Conservation (phyloP, 2,113 vertebrate species). For the Pachyramphus minor region DNA sequence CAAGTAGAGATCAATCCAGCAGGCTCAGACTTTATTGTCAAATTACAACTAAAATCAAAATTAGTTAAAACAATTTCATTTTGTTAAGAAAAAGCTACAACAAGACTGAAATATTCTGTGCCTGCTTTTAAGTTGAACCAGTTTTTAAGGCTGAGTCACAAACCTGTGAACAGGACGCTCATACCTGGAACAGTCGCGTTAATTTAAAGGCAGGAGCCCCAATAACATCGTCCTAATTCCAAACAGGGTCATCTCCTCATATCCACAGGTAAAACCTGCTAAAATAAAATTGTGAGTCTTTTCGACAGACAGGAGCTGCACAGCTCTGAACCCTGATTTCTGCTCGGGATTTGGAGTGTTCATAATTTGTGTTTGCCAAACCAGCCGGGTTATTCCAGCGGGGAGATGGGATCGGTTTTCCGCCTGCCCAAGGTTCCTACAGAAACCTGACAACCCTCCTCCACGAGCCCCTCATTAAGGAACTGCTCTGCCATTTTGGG, state of each 20-base stretch:
- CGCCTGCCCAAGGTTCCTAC: not conserved
- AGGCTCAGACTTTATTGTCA: not conserved
- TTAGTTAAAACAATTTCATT: not conserved
- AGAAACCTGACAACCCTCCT: conserved; percentile 3
- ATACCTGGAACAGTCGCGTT: not conserved
- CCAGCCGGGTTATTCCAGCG: not conserved
- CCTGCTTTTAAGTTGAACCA: not conserved
- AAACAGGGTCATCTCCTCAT: conserved; percentile 24
- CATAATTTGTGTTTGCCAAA: conserved; percentile 34
- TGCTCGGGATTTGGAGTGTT: conserved; percentile 13
- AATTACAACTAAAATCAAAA: not conserved
- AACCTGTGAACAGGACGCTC: not conserved
- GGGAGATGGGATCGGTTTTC: not conserved
- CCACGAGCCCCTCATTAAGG: not conserved
- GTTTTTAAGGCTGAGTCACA: not conserved
- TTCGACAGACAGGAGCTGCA: not conserved
- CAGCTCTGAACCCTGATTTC: not conserved
- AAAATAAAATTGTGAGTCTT: not conserved
- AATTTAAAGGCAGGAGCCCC: not conserved
- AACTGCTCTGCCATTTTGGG: conserved; percentile 52
- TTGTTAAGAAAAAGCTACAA: not conserved
- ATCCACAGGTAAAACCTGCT: conserved; percentile 19
- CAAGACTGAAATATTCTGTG: not conserved
- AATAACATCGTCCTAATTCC: not conserved
- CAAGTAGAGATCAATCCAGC: not conserved